phyloP scores from a whole-genome alignment of 2,888 invertebrate species.

The Tiliacea aurago region DNA sequence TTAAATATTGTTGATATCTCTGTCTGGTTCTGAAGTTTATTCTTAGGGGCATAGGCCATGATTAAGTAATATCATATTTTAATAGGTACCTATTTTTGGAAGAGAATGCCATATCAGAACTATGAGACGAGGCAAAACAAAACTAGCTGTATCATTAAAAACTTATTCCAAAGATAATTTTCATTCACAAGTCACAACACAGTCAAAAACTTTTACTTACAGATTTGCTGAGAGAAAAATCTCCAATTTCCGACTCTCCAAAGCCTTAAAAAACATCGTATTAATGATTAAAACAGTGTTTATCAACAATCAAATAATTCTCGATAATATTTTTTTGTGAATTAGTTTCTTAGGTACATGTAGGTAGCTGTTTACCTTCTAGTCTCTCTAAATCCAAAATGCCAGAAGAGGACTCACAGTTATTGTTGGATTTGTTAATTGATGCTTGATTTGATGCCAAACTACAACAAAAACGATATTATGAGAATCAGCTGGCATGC shows the following conservation, averaged over 20 bases:
- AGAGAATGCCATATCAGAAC: not conserved
- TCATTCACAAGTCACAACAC: not conserved
- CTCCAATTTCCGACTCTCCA: conserved; percentile 79
- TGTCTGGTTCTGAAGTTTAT: not conserved
- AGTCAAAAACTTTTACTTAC: conserved; percentile 71
- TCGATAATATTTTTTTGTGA: not conserved
- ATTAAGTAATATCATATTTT: not conserved
- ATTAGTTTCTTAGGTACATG: not conserved
- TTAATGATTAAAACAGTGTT: not conserved
- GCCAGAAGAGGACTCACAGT: conserved; percentile 82
- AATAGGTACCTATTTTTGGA: not conserved
- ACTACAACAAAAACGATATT: conserved; percentile 64
- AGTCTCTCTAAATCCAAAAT: conserved; percentile 84
- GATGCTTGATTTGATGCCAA: conserved; percentile 64
- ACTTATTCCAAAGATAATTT: not conserved
- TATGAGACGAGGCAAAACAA: too few species aligned
- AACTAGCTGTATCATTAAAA: not conserved
- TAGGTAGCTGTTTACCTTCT: conserved; percentile 76
- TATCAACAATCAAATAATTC: not conserved
- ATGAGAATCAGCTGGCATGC: conserved; percentile 58
- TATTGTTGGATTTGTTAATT: conserved; percentile 58
- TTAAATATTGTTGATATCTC: not conserved
- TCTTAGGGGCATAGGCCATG: not conserved
- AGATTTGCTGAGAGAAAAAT: conserved; percentile 79
- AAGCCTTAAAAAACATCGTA: conserved; percentile 73